Conservation (phyloP, 2,113 vertebrate species). For the Typhlomys cinereus region DNA sequence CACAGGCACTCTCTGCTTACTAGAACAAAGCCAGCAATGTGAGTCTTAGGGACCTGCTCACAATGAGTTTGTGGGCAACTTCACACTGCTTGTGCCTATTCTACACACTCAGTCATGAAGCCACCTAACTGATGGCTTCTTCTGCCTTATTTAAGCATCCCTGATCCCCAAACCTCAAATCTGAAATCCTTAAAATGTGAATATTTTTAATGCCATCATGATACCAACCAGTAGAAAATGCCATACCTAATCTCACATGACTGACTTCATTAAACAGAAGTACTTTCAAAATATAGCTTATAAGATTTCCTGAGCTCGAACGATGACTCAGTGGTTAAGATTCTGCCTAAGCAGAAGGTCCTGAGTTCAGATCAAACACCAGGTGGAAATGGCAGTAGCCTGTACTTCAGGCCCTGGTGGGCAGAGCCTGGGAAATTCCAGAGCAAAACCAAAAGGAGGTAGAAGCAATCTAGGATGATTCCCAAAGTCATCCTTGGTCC, state of each 20-base stretch:
- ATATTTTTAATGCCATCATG: background rate
- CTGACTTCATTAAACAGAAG: background rate
- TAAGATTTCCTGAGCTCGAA: too few species aligned
- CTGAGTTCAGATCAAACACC: too few species aligned
- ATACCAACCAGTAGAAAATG: background rate
- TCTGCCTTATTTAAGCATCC: background rate
- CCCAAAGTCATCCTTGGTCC: too few species aligned
- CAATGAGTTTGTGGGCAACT: background rate
- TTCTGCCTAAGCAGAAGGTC: too few species aligned
- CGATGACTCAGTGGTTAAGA: too few species aligned
- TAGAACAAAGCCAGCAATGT: too few species aligned
- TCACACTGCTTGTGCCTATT: background rate
- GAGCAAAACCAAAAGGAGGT: too few species aligned
- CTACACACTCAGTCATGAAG: background rate
- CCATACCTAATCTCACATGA: background rate
- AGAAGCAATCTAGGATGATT: too few species aligned
- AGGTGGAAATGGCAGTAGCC: too few species aligned
- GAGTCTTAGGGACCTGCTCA: background rate
- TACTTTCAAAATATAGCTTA: too few species aligned
- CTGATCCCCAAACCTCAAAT: background rate
- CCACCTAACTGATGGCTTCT: background rate
- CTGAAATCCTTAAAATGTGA: background rate
- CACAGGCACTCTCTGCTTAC: background rate
- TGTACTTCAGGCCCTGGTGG: too few species aligned
- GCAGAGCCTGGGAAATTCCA: too few species aligned